These are phyloP conservation scores for Diorhabda elongata DNA, from an alignment of 1,140 invertebrate genomes.

Conservation along the genomic window DNA sequence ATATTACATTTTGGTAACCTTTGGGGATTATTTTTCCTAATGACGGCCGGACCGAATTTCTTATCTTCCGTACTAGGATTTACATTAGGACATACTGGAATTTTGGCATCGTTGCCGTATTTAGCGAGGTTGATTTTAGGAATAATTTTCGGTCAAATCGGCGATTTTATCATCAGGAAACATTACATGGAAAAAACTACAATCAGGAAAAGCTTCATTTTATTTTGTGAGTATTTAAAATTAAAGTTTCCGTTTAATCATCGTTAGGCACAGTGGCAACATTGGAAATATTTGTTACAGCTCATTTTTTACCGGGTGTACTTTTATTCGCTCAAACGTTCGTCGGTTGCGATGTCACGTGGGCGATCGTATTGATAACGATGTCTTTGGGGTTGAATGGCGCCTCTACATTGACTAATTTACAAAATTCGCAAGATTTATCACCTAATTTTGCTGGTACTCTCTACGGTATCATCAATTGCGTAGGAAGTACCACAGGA, in stretches of 20 bases:
- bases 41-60: constrained; percentile 78
- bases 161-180: constrained; percentile 59
- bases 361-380: constrained; percentile 64
- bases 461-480: constrained; percentile 70
- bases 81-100: constrained; percentile 68
- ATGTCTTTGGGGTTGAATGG: constrained; percentile 77
- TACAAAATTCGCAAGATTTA: constrained; percentile 80
- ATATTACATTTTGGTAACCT: constrained; percentile 68
- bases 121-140: constrained; percentile 61
- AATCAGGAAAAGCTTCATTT: constrained; percentile 68
- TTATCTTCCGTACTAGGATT: constrained; percentile 81
- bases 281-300: constrained; percentile 45
- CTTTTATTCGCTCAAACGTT: constrained; percentile 62
- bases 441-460: constrained; percentile 76
- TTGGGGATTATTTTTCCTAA: constrained; percentile 77
- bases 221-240: constrained; percentile 56
- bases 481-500: constrained; percentile 69
- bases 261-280: too few relatives aligned
- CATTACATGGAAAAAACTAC: constrained; percentile 55
- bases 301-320: constrained; percentile 65
- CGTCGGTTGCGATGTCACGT: constrained; percentile 59
- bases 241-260: too few relatives aligned
- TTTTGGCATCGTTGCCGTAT: constrained; percentile 69
- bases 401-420: constrained; percentile 76
- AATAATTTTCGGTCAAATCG: constrained; percentile 63